Evolutionary conservation across 92 coral and sea anemone species (phyloP).

Genomic region (Porites cylindrica): DNA sequence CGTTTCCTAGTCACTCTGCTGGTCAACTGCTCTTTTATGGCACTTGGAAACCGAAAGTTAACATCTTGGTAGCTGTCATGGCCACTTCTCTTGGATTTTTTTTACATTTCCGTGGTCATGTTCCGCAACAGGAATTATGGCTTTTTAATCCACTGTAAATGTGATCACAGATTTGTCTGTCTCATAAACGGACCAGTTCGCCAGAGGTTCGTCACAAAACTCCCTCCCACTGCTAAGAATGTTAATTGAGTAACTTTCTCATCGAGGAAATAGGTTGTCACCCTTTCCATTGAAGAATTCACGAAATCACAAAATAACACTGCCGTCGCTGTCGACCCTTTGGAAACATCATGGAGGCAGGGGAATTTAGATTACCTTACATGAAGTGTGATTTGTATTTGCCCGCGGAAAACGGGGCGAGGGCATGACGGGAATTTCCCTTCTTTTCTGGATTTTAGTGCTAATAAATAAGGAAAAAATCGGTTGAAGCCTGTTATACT

Average conservation of each 20-base stretch:
- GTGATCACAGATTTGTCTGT: no score
- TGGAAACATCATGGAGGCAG: background rate
- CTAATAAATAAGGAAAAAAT: no score
- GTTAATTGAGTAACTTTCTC: background rate
- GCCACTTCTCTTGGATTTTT: no score
- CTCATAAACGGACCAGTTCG: background rate
- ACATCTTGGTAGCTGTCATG: no score
- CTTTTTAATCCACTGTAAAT: no score
- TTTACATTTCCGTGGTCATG: no score
- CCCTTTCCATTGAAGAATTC: background rate
- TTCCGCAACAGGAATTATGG: no score
- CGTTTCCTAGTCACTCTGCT: no score
- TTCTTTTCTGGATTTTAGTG: no score
- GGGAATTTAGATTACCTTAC: background rate
- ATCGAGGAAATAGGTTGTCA: background rate
- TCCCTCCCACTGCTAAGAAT: background rate
- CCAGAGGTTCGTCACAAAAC: background rate
- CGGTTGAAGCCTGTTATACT: no score
- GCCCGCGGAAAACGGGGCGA: background rate
- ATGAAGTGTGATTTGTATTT: background rate
- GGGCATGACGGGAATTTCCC: background rate
- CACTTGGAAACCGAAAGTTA: no score
- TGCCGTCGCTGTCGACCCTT: background rate
- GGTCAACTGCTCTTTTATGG: no score
- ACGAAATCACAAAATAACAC: background rate